Evolutionary conservation across 2,797 vertebrate genomes (phyloP), one percentile per base, ranked within the genome.

Genomic region (Thalassophryne amazonica): DNA sequence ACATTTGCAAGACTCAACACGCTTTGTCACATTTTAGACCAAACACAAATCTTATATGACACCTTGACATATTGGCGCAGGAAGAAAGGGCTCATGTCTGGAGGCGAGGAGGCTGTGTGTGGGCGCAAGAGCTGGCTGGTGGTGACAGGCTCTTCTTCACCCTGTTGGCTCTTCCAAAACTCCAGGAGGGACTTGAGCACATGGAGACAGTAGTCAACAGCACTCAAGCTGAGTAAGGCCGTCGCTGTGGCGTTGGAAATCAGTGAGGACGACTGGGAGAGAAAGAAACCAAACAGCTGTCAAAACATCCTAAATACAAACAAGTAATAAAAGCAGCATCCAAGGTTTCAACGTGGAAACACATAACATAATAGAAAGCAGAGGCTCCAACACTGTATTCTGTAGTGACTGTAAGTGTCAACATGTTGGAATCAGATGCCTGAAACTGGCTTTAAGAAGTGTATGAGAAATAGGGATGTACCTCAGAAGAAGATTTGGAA

Each of bases 81-180:
- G 80, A 99, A 99, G 69, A 99, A 99, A 0, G 97, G 97, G 69
- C 97, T 99, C 97, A 99, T 99, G 78, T 99, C 97, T 0, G 97
- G 97, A 0, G 97, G 97, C 19, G 97, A 98, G 11, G 95, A 91
- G 0, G 94, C 92, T 0, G 95, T 95, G 81, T 99, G 97, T 12
- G 97, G 95, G 38, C 96, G 96, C 41, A 99, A 93, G 43, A 99
- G 90, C 73, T 98, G 97, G 80, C 95, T 98, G 66, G 93, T 68
- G 25, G 94, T 90, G 17, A 93, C 90, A 0, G 95, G 94, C 65
- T 99, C 97, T 71, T 99, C 97, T 0, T 98, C 97, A 0, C 91
- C 96, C 89, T 99, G 97, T 33, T 99, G 97, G 64, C 91, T 93
- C 80, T 98, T 98, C 97, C 97, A 99, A 64, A 95, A 98, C 50